Base-by-base conservation (phyloP, 2,797 vertebrate species). In the Lagocephalus sceleratus region DNA sequence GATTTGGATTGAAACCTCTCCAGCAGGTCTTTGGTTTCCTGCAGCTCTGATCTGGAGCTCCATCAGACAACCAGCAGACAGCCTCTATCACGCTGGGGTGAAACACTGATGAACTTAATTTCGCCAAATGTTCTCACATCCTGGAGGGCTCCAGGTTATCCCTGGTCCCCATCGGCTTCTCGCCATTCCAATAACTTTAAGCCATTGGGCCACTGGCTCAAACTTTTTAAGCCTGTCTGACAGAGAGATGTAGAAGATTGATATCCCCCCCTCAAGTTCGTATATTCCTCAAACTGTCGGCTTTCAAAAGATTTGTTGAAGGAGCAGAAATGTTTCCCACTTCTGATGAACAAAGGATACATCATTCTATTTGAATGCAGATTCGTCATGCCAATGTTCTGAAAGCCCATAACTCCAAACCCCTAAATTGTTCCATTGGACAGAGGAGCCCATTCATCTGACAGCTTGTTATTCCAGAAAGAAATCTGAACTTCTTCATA, bases 321-420 rank as follows among this genome's bases (percentile, higher is more conserved):
- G 32, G 44, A 15, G 3, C 16, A 47, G 2, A 54, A 14, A 22
- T 20, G 21, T 20, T 6, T 29, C 22, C 19, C 19, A n/a, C 22
- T 15, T 29, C 11, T 51, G 56, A 50, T 22, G 3, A 19, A 50
- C 12, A 57, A 43, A 1, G 20, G 10, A 21, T 41, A 19, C 21
- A 47, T 47, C 16, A 20, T 56, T 32, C 38, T 20, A 11, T 39
- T 3, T 55, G 43, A 56, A 47, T 39, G 20, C 14, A 10, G 54
- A 44, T 21, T 44, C 6, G 10, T 44, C 19, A 44, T 20, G 42
- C 9, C 41, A 42, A 6, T 7, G n/a, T 1, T 8, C 41, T 5
- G 16, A 39, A 14, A 39, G 38, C 38, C 5, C 38, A 42, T 42
- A 8, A 20, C n/a, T 42, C 17, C 42, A 20, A 44, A 1, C 10